Percentiles rank a stretch among this genome's conserved stretches.
phyloP scores from a whole-genome alignment of 2,888 invertebrate species.

The Escarpia spicata region DNA sequence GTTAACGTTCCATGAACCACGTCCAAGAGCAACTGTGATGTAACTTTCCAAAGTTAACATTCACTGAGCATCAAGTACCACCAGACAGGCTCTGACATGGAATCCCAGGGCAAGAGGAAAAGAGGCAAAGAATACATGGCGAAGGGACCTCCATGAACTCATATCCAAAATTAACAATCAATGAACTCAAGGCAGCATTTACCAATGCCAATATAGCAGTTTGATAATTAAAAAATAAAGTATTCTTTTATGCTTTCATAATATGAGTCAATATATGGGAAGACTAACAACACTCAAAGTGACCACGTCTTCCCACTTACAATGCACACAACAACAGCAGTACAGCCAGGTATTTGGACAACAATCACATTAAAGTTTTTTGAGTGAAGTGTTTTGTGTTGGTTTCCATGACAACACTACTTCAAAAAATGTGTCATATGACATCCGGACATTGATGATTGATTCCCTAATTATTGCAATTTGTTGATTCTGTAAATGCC shows the following conservation, averaged over 20 bases:
- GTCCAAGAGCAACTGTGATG: too few species aligned
- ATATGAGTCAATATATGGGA: not conserved
- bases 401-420: not conserved
- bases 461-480: not conserved
- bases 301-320: not conserved
- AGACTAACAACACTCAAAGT: not conserved
- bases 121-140: too few species aligned
- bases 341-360: slow-evolving; percentile 5
- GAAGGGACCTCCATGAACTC: not conserved
- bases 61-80: not conserved
- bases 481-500: not conserved
- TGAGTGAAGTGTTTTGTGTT: not conserved
- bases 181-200: not conserved
- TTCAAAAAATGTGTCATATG: not conserved
- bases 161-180: not conserved
- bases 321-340: not conserved
- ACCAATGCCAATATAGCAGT: not conserved
- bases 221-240: not conserved
- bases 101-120: too few species aligned
- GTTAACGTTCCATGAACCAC: not conserved
- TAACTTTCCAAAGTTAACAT: not conserved
- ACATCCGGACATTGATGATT: not conserved
- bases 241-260: not conserved
- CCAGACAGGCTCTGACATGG: too few species aligned
- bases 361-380: not conserved